Evolutionary conservation across 2,797 vertebrate species (phyloP), one percentile per base, ranked within the genome.

Genomic region (Cacajao melanocephalus): DNA sequence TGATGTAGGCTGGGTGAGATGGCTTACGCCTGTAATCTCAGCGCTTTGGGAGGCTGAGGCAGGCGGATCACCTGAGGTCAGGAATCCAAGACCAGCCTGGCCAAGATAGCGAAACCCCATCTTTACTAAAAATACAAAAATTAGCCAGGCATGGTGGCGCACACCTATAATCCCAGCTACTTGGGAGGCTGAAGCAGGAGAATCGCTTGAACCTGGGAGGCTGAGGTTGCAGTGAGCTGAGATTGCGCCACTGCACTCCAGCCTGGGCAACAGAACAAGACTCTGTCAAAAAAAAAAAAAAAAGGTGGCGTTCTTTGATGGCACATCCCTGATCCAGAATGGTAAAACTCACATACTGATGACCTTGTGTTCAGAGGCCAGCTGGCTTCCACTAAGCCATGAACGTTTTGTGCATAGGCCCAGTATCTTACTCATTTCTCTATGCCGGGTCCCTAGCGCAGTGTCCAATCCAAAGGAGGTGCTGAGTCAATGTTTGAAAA

Each of bases 401-500:
- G n/a, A 36, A 30, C 7, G 12, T 20, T 58, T 22, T 67, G 67
- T 72, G 83, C 22, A 57, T 7, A 11, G 41, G 50, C 26, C 48
- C 28, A 12, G 52, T 0, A 0, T 70, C 81, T 57, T 48, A 5
- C 15, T 30, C 81, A 22, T 92, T 70, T 87, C 84, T 70, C 24
- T 36, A 17, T 2, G 3, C 93, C 55, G 9, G 14, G 46, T 48
- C 33, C 58, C 72, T 55, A 76, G 30, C 33, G 79, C 6, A 20
- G 36, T 3, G 17, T 88, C 80, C 58, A 36, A 86, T 67, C 91
- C 82, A n/a, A 73, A 84, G 88, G 24, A 46, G 83, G 72, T 39
- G 84, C 90, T 33, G 55, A 92, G 30, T 93, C 85, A 39, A 3
- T n/a, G 41, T 93, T 64, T 64, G 33, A 82, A 83, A 93, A 80